Evolutionary conservation across 1,140 invertebrate genomes (phyloP), one percentile per base, ranked within the genome.

Genomic region (Papilio glaucus): DNA sequence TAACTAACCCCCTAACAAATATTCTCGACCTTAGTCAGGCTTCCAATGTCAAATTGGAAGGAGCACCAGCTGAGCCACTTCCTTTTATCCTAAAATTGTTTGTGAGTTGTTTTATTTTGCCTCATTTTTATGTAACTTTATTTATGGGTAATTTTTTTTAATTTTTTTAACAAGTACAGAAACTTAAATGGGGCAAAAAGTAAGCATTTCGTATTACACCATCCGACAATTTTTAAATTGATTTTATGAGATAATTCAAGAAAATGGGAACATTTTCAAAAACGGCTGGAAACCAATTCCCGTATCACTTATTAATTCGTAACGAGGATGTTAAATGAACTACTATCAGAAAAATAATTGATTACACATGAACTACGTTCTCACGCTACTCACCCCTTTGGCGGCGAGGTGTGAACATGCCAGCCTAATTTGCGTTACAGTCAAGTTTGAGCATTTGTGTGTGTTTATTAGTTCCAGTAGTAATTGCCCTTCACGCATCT

Each of bases 401-500:
- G 67, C 13, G 26, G 24, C 26, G 42, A 69, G 42, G 42, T 53
- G 42, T 69, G 65, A 69, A 53, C 42, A 69, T 69, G 45, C 45
- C 67, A 33, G 41, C 2, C 24, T 69, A 53, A 69, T 69, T 69
- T 15, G 45, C 33, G 67, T 69, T 33, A 18, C 41, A 10, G 37
- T 37, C 61, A 62, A 37, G 33, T 15, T 13, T 12, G 29, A 12
- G 21, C 15, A 49, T 37, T 15, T 53, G 45, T 18, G 15, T 29
- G 42, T 53, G 12, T 69, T 6, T 26, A 29, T 69, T 69, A 21
- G 15, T 65, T 39, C 37, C 62, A 65, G 9, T 41, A 24, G n/a
- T 65, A 18, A 39, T 39, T 41, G 37, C 10, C 10, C 18, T 24
- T 53, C 21, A 24, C 18, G 49, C 42, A 45, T 45, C 18, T 4